Conservation (phyloP, 2,113 vertebrate genomes). For the Symphodus melops region DNA sequence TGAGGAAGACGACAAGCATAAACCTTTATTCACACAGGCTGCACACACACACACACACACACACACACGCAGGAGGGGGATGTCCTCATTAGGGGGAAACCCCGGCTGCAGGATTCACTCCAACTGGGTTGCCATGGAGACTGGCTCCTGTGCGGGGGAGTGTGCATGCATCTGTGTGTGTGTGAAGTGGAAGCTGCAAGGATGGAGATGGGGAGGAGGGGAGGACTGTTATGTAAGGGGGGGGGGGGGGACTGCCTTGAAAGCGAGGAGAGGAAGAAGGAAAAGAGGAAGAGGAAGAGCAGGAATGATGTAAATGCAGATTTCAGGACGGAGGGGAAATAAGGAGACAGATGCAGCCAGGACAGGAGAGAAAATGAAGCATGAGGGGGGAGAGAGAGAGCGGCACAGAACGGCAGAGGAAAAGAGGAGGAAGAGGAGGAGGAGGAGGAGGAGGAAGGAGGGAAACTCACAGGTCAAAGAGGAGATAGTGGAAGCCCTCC, state of each 20-base stretch:
- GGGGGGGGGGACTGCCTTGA: constrained; percentile 54
- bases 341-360: constrained; percentile 24
- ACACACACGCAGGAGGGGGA: constrained; percentile 73
- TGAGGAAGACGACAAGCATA: constrained; percentile 40
- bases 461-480: constrained; percentile 94
- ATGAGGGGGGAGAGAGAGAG: neutral
- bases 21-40: neutral
- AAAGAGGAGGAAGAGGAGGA: neutral
- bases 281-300: neutral
- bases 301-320: constrained; percentile 23
- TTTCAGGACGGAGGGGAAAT: neutral
- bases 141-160: constrained; percentile 78
- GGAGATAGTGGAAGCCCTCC: constrained; percentile 96
- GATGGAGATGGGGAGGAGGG: constrained; percentile 38
- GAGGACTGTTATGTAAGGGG: constrained; percentile 72
- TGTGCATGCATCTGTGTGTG: constrained; percentile 29
- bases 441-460: neutral
- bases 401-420: too few species aligned
- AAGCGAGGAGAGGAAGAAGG: constrained; percentile 31
- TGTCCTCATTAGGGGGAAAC: constrained; percentile 83
- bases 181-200: constrained; percentile 49
- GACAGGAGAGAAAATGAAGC: constrained; percentile 17
- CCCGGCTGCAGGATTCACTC: constrained; percentile 84
- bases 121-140: constrained; percentile 83
- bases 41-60: constrained; percentile 33